Conservation (phyloP, 2,113 vertebrate species). For the Pterocles gutturalis region DNA sequence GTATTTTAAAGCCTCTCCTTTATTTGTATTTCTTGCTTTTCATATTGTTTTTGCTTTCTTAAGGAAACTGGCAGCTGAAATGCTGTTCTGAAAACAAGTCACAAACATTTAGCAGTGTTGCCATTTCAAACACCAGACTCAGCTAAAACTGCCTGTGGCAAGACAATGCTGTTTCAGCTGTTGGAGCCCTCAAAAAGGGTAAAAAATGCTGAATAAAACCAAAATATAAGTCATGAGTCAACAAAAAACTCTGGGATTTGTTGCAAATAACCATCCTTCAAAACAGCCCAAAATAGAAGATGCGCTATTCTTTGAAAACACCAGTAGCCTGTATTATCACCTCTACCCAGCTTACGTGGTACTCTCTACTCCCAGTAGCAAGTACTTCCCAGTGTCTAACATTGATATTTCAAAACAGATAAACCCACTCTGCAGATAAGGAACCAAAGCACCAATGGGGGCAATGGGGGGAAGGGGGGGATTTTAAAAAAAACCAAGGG, state of each 20-base stretch:
- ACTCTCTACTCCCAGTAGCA: neutral
- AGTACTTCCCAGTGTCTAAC: neutral
- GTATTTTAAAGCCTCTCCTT: conserved; percentile 16
- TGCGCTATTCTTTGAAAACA: neutral
- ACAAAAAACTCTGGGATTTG: conserved; percentile 25
- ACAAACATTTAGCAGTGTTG: conserved; percentile 38
- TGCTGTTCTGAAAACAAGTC: conserved; percentile 52
- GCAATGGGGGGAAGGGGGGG: too few relatives aligned
- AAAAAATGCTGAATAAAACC: conserved; percentile 67
- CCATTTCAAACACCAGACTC: conserved; percentile 50
- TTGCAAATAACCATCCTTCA: neutral
- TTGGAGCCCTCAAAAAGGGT: conserved; percentile 35
- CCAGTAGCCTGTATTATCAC: neutral
- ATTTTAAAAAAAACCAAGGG: too few relatives aligned
- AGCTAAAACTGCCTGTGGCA: conserved; percentile 45
- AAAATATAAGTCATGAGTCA: conserved; percentile 53
- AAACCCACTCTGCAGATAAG: neutral
- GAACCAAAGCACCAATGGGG: neutral
- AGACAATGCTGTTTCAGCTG: conserved; percentile 62
- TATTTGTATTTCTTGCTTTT: conserved; percentile 39
- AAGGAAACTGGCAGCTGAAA: conserved; percentile 55
- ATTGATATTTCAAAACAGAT: neutral
- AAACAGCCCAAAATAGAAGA: neutral
- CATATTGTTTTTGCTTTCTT: conserved; percentile 45
- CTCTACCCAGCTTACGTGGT: neutral